Evolutionary conservation across 1,140 invertebrate genomes (phyloP).

Genomic region (Akabosia matsudoensis): DNA sequence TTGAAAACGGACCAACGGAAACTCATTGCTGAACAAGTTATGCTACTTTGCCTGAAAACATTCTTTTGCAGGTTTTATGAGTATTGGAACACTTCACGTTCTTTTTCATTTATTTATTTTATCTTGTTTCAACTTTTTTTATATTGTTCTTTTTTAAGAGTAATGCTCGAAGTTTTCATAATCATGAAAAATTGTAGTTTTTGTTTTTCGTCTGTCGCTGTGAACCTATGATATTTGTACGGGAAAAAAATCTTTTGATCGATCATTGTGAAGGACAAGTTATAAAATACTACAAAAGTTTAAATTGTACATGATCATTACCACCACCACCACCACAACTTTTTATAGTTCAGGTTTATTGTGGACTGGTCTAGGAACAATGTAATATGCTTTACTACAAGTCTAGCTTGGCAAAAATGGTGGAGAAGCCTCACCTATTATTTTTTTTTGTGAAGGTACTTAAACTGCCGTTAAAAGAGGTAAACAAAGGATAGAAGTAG

Average conservation of each 20-base stretch:
- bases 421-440: slow-evolving; percentile 9
- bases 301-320: slow-evolving; percentile 9
- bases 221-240: too few relatives aligned
- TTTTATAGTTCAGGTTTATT: slow-evolving; percentile 20
- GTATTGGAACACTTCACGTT: slow-evolving; percentile 18
- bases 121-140: not conserved
- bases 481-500: not conserved
- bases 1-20: not conserved
- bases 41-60: slow-evolving; percentile 1
- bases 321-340: not conserved
- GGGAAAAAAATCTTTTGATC: not conserved
- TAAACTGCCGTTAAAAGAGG: slow-evolving; percentile 21
- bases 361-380: not conserved
- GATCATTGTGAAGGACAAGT: not conserved
- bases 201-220: too few relatives aligned
- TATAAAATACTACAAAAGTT: not conserved
- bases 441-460: not conserved
- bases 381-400: not conserved
- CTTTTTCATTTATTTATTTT: slow-evolving; percentile 2
- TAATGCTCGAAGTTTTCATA: not conserved
- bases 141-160: not conserved
- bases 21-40: not conserved
- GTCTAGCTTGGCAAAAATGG: not conserved
- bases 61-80: slow-evolving; percentile 6
- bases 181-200: slow-evolving; percentile 4